phyloP scores from a whole-genome alignment of 2,797 vertebrate species.

The Glossophaga mutica region DNA sequence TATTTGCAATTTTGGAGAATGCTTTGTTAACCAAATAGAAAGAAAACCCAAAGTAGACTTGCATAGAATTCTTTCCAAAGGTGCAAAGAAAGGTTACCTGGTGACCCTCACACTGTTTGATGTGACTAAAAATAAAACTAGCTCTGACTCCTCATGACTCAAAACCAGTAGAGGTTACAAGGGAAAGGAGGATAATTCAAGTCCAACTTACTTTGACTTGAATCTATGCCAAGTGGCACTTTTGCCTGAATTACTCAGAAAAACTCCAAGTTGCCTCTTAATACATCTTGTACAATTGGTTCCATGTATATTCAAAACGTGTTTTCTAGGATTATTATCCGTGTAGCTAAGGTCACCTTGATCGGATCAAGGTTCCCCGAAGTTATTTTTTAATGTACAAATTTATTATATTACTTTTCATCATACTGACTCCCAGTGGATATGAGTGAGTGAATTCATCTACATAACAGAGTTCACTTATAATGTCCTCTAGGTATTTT shows the following conservation, averaged over 20 bases:
- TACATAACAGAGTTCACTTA: neutral
- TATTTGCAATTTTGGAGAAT: neutral
- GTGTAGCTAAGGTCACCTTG: slow-evolving; percentile 46
- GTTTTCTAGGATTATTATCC: slow-evolving; percentile 44
- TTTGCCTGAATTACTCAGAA: slow-evolving; percentile 20
- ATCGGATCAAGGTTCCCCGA: neutral
- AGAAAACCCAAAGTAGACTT: neutral
- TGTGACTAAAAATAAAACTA: slow-evolving; percentile 10
- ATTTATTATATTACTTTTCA: slow-evolving; percentile 26
- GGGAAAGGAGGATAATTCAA: neutral
- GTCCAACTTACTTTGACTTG: neutral
- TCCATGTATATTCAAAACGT: neutral
- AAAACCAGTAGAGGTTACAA: neutral
- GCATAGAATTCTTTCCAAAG: neutral
- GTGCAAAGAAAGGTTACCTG: neutral
- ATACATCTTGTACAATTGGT: neutral
- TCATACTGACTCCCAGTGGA: neutral
- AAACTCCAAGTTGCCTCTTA: neutral
- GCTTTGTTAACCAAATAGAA: neutral
- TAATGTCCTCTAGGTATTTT: neutral
- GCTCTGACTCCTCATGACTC: neutral
- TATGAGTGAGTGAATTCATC: neutral
- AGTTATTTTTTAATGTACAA: slow-evolving; percentile 13
- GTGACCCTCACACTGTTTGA: neutral
- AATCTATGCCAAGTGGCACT: neutral